phyloP scores from a whole-genome alignment of 2,888 invertebrate genomes.

The Agrochola lota region DNA sequence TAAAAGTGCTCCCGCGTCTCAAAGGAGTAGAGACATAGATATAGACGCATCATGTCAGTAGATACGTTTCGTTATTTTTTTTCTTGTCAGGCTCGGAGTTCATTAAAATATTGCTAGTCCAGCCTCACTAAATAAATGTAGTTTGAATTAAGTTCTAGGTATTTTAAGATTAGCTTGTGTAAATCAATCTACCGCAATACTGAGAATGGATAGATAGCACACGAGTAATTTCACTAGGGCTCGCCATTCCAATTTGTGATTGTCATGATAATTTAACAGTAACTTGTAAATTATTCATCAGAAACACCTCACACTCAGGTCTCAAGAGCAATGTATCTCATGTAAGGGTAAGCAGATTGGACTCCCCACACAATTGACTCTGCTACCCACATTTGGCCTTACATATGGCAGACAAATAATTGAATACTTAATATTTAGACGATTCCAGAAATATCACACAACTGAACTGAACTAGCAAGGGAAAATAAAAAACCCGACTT shows the following conservation, averaged over 20 bases:
- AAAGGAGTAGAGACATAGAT: background rate
- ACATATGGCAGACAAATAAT: background rate
- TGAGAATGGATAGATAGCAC: background rate
- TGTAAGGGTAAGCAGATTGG: background rate
- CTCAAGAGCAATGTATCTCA: background rate
- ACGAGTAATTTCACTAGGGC: background rate
- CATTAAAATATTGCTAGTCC: background rate
- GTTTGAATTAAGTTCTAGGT: background rate
- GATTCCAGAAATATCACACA: no score
- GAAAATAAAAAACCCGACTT: no score
- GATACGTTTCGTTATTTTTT: background rate
- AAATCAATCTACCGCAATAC: background rate
- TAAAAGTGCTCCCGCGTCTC: background rate
- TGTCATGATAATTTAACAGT: slow-evolving; percentile 16
- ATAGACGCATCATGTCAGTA: background rate
- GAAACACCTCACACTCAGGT: background rate
- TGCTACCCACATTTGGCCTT: slow-evolving; percentile 14
- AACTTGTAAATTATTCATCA: slow-evolving; percentile 12
- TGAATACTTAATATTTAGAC: no score
- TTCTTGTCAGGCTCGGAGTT: background rate
- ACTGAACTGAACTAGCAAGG: no score
- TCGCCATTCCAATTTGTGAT: background rate
- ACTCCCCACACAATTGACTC: no score
- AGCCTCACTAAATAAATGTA: background rate
- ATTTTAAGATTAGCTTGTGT: background rate